Evolutionary conservation across 2,797 vertebrate species (phyloP).

Genomic region (Urocyon cinereoargenteus): DNA sequence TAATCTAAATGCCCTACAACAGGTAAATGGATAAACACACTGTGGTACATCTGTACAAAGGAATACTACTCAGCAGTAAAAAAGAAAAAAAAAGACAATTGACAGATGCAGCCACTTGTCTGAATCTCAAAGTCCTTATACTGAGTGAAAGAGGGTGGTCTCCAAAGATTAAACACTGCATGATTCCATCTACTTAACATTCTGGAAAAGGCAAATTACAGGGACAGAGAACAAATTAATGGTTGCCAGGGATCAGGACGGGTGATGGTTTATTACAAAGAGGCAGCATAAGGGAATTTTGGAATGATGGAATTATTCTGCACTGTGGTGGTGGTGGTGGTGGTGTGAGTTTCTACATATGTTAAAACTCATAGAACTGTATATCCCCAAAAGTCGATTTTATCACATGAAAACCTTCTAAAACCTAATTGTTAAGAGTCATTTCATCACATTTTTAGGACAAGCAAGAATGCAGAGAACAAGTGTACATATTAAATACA

Average conservation of each 20-base stretch:
- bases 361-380: not conserved
- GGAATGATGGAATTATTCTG: not conserved
- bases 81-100: not conserved
- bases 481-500: not conserved
- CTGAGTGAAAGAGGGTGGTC: not conserved
- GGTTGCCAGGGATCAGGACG: not conserved
- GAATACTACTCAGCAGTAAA: not conserved
- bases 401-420: not conserved
- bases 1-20: not conserved
- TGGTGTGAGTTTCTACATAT: not conserved
- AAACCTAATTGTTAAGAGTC: not conserved
- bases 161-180: not conserved
- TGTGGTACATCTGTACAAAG: not conserved
- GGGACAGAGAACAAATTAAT: not conserved
- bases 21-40: not conserved
- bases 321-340: not conserved
- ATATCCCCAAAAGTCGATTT: not conserved
- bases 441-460: not conserved
- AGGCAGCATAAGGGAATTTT: not conserved
- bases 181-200: not conserved
- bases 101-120: fast-evolving
- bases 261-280: not conserved
- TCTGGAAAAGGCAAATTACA: not conserved
- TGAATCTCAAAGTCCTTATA: not conserved
- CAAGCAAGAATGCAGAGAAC: not conserved